phyloP scores from a whole-genome alignment of 2,797 vertebrate genomes.

The Hirundo rustica region DNA sequence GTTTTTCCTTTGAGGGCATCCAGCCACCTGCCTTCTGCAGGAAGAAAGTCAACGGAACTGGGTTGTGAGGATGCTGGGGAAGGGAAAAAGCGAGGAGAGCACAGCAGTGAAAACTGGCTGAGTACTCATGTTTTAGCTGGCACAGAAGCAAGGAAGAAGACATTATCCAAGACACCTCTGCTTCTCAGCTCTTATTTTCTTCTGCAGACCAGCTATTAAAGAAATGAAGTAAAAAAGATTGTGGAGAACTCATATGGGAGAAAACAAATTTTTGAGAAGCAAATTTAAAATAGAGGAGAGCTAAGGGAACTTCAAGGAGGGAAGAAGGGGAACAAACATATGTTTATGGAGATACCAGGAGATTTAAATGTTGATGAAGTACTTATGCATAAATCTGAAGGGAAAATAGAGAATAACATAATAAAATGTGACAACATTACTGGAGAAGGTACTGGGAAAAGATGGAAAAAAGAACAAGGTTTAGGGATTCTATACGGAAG shows the following conservation, averaged over 20 bases:
- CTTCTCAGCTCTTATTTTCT: neutral
- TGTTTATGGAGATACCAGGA: conserved; percentile 33
- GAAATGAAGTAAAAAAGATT: neutral
- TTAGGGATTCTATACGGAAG: neutral
- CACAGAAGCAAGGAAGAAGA: neutral
- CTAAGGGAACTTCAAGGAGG: neutral
- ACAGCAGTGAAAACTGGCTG: neutral
- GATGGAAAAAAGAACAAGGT: neutral
- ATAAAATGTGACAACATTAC: neutral
- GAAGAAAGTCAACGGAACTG: neutral
- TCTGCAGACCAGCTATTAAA: neutral
- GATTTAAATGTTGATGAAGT: conserved; percentile 52
- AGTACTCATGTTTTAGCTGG: neutral
- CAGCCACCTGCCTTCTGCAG: neutral
- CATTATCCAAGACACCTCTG: neutral
- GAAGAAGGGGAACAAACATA: conserved; percentile 17
- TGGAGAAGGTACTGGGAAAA: neutral
- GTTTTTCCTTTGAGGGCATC: neutral
- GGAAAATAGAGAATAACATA: neutral
- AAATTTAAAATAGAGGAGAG: conserved; percentile 26
- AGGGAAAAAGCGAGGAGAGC: neutral
- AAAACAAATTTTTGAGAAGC: neutral
- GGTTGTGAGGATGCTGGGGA: neutral
- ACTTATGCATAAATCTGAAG: conserved; percentile 12
- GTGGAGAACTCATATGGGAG: neutral